Conservation (phyloP, 1,140 invertebrate species). For the Caenorhabditis brenneri region DNA sequence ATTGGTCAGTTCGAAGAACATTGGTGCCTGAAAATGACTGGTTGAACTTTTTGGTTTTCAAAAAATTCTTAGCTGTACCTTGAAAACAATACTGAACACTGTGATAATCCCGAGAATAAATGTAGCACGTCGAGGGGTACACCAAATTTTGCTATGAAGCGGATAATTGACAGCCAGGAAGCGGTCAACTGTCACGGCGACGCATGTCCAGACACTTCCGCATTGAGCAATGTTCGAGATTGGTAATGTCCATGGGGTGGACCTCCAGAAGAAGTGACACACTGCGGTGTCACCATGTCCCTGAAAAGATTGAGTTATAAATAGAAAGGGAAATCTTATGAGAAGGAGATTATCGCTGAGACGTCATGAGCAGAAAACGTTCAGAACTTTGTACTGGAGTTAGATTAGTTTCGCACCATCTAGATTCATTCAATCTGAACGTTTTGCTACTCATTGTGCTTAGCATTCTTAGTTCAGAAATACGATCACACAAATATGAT, state of each 20-base stretch:
- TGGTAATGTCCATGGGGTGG: conserved; percentile 68
- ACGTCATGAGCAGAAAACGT: too few species aligned
- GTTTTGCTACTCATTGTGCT: too few species aligned
- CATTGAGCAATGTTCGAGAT: conserved; percentile 68
- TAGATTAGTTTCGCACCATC: too few species aligned
- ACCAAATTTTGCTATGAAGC: conserved; percentile 62
- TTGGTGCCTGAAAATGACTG: conserved; percentile 63
- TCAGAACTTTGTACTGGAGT: too few species aligned
- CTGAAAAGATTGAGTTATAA: conserved; percentile 44
- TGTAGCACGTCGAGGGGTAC: conserved; percentile 54
- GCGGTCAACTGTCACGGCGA: conserved; percentile 68
- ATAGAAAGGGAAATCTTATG: too few species aligned
- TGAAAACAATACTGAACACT: conserved; percentile 44
- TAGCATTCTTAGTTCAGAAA: too few species aligned
- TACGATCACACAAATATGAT: too few species aligned
- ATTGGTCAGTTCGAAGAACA: conserved; percentile 66
- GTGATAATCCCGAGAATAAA: conserved; percentile 52
- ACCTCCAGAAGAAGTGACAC: conserved; percentile 69
- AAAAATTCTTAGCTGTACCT: neutral
- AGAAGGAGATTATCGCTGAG: too few species aligned
- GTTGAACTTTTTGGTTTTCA: neutral
- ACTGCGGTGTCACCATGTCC: conserved; percentile 52
- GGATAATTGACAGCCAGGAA: conserved; percentile 68
- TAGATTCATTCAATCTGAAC: too few species aligned
- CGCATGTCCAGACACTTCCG: conserved; percentile 69